A percentile compares a stretch with the other conserved stretches of the same genome.
Evolutionary conservation across 2,113 vertebrate species (phyloP).

Genomic region (Xerus inauris): DNA sequence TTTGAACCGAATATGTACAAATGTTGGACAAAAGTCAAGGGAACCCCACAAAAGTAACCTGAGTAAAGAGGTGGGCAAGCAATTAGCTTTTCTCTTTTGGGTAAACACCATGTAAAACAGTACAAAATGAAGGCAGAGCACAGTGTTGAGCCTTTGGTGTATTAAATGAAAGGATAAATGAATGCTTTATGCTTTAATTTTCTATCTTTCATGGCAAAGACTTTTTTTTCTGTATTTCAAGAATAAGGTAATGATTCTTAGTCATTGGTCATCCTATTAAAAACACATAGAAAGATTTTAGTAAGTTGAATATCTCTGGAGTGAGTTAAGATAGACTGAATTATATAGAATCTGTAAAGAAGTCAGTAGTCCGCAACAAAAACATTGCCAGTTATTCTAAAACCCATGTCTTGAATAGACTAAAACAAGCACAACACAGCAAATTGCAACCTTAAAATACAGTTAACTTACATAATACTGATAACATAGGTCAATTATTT

Average conservation of each 20-base stretch:
- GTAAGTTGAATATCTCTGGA: neutral
- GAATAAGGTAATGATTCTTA: neutral
- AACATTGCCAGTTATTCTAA: neutral
- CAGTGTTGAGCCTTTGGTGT: neutral
- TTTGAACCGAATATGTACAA: neutral
- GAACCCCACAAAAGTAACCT: neutral
- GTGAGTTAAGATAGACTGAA: neutral
- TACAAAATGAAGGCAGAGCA: neutral
- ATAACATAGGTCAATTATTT: neutral
- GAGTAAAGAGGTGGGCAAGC: neutral
- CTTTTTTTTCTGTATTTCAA: neutral
- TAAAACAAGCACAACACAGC: neutral
- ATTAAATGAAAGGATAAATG: neutral
- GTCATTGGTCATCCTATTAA: neutral
- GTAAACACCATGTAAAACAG: neutral
- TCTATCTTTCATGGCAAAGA: neutral
- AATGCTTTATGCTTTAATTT: conserved; percentile 4
- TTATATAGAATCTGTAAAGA: neutral
- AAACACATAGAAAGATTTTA: neutral
- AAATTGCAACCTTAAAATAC: neutral
- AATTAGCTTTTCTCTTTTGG: neutral
- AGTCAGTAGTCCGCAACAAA: neutral
- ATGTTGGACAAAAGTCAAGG: neutral
- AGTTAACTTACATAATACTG: neutral
- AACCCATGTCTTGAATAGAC: neutral